A percentile compares a stretch with the other conserved stretches of the same genome.
Conservation (phyloP, 2,888 invertebrate genomes). For the Tenodera sinensis region DNA sequence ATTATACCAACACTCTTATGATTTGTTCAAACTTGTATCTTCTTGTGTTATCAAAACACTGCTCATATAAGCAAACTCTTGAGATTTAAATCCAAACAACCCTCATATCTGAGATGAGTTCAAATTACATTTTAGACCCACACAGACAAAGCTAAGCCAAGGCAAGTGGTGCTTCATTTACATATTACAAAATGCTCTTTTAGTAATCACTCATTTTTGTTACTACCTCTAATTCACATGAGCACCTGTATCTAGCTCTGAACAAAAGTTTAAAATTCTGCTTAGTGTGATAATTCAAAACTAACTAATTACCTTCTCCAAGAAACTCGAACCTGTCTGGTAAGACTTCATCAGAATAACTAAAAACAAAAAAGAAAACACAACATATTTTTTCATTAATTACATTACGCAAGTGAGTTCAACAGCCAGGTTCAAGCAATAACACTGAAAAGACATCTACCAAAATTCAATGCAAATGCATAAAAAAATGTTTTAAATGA, state of each 20-base stretch:
- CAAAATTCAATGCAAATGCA: not conserved
- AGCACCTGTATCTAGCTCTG: no score
- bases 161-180: no score
- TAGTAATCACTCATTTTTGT: not conserved
- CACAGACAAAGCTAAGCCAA: not conserved
- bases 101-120: no score
- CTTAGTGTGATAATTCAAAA: not conserved
- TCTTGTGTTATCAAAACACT: no score
- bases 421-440: not conserved
- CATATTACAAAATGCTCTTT: no score
- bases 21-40: no score
- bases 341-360: constrained; percentile 68
- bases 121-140: no score
- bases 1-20: no score
- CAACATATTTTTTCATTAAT: not conserved
- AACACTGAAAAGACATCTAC: not conserved
- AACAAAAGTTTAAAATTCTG: not conserved
- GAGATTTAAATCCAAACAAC: no score
- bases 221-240: no score
- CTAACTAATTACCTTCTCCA: constrained; percentile 53
- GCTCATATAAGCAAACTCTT: no score
- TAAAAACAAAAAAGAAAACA: constrained; percentile 39
- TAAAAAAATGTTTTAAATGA: not conserved
- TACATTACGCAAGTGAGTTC: not conserved
- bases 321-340: constrained; percentile 66